Conservation (phyloP, 2,888 invertebrate species). For the Hylaea fasciaria region DNA sequence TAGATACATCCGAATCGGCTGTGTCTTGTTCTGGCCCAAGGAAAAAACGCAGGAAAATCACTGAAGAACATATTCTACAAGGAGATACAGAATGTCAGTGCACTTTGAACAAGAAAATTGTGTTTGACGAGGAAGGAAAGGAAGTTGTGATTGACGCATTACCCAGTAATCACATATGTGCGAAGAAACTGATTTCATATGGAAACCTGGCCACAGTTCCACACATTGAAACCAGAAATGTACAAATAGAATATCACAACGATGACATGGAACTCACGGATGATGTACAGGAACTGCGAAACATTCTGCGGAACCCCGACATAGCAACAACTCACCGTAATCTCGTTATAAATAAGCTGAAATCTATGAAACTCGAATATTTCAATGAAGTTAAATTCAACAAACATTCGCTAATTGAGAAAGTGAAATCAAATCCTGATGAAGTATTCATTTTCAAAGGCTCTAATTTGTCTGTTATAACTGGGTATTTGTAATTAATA, state of each 20-base stretch:
- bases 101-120: conserved; percentile 63
- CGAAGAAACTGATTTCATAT: conserved; percentile 46
- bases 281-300: conserved; percentile 54
- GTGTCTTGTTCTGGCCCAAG: conserved; percentile 9
- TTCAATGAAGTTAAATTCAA: conserved; percentile 62
- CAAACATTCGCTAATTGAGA: conserved; percentile 59
- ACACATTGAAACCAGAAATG: conserved; percentile 35
- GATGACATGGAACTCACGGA: conserved; percentile 57
- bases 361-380: conserved; percentile 56
- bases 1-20: conserved; percentile 35
- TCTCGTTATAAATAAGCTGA: conserved; percentile 65
- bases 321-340: conserved; percentile 56
- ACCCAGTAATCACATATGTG: conserved; percentile 63
- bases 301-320: conserved; percentile 56
- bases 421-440: conserved; percentile 62
- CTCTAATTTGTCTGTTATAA: conserved; percentile 63
- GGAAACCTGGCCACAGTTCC: conserved; percentile 4
- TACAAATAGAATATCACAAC: conserved; percentile 62
- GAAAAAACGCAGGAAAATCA: conserved; percentile 28
- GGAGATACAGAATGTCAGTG: conserved; percentile 59
- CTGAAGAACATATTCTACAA: conserved; percentile 30
- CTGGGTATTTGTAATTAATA: conserved; percentile 70
- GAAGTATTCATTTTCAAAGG: conserved; percentile 70
- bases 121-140: conserved; percentile 73
- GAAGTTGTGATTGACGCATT: conserved; percentile 49